Conservation (phyloP, 2,797 vertebrate genomes). For the Gorsachius magnificus region DNA sequence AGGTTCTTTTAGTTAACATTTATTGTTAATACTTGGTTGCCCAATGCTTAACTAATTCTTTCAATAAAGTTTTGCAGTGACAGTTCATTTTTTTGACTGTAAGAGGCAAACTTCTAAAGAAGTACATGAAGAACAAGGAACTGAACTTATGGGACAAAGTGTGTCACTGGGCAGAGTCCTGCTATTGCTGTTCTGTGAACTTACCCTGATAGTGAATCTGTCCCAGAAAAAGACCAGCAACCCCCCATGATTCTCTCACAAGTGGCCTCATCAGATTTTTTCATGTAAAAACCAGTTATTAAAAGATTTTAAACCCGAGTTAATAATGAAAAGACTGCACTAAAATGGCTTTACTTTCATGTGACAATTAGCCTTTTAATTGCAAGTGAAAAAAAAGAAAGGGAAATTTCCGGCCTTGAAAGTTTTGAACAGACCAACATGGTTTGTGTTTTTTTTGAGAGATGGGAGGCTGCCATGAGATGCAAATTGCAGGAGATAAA, state of each 20-base stretch:
- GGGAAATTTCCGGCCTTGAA: slow-evolving; percentile 9
- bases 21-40: slow-evolving; percentile 6
- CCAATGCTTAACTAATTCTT: slow-evolving; percentile 32
- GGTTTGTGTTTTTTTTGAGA: slow-evolving; percentile 19
- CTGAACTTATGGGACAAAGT: not conserved
- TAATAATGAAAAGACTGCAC: slow-evolving; percentile 12
- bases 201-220: not conserved
- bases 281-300: not conserved
- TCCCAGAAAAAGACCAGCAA: not conserved
- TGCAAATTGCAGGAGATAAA: not conserved
- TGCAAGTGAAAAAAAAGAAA: not conserved
- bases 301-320: slow-evolving; percentile 2
- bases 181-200: not conserved
- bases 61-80: not conserved
- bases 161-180: not conserved
- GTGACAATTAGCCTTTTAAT: not conserved
- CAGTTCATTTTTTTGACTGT: not conserved
- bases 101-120: slow-evolving; percentile 21
- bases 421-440: not conserved
- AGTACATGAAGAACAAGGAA: slow-evolving; percentile 1
- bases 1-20: not conserved
- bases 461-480: not conserved
- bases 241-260: not conserved
- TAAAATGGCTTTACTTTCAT: not conserved
- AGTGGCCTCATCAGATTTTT: slow-evolving; percentile 2